These are phyloP conservation scores for Sapajus apella DNA, from an alignment of 2,113 vertebrate genomes.

Conservation along the genomic window DNA sequence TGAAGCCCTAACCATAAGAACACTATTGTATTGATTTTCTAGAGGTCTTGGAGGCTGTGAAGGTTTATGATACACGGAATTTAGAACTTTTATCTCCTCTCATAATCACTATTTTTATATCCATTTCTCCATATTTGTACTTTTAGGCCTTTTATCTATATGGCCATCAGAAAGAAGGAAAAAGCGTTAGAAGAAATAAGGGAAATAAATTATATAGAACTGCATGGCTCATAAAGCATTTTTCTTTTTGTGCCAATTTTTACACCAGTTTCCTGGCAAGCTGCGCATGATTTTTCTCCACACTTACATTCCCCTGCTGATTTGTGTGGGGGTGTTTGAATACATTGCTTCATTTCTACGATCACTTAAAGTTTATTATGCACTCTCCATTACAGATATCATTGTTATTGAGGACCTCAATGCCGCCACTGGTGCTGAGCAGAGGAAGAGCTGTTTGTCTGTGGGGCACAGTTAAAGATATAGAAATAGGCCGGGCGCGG, in stretches of 20 bases:
- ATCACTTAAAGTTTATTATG: neutral
- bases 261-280: neutral
- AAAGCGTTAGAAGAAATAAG: neutral
- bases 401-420: neutral
- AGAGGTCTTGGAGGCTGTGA: neutral
- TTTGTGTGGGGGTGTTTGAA: neutral
- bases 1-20: neutral
- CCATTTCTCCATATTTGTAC: neutral
- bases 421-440: neutral
- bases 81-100: constrained; percentile 22
- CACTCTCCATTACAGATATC: neutral
- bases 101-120: constrained; percentile 6
- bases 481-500: no score
- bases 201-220: neutral
- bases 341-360: neutral
- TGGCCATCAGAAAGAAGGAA: neutral
- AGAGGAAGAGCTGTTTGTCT: neutral
- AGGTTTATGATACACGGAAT: neutral
- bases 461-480: neutral
- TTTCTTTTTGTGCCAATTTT: neutral
- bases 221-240: neutral
- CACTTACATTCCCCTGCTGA: neutral
- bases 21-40: neutral
- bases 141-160: constrained; percentile 10
- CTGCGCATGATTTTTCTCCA: neutral